Percentiles rank a stretch among this genome's conserved stretches.
Conservation (phyloP, 2,113 vertebrate species). For the Vombatus ursinus region DNA sequence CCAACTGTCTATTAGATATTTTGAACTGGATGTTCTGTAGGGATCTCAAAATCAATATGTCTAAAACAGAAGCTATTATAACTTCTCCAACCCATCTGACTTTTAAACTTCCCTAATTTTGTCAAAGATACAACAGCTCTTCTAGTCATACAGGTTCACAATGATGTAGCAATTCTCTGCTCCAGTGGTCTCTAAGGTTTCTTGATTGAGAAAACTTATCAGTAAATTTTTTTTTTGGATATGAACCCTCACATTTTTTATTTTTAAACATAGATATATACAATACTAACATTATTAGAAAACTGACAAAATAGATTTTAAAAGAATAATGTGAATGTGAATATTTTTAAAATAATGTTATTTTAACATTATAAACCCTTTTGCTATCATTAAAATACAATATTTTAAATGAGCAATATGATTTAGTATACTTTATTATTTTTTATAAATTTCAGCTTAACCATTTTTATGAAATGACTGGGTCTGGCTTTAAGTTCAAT, state of each 20-base stretch:
- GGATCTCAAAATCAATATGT: not conserved
- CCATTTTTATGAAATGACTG: not conserved
- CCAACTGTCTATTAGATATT: not conserved
- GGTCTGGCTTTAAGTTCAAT: not conserved
- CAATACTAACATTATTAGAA: not conserved
- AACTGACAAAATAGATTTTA: not conserved
- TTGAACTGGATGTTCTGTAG: not conserved
- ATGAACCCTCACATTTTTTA: not conserved
- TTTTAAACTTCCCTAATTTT: not conserved
- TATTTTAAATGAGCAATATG: not conserved
- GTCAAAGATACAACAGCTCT: not conserved
- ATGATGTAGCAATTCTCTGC: not conserved
- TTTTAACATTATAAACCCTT: not conserved
- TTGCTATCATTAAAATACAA: not conserved
- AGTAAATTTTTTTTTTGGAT: not conserved
- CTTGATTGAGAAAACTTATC: not conserved
- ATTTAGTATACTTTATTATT: not conserved
- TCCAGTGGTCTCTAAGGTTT: not conserved
- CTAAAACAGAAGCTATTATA: not conserved
- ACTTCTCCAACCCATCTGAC: not conserved
- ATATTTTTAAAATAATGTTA: not conserved
- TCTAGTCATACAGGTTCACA: not conserved
- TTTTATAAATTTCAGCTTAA: not conserved
- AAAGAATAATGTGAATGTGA: not conserved
- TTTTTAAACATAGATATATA: not conserved